These are phyloP conservation scores for Odontomachus brunneus DNA, from an alignment of 1,140 invertebrate species.

Conservation along the genomic window DNA sequence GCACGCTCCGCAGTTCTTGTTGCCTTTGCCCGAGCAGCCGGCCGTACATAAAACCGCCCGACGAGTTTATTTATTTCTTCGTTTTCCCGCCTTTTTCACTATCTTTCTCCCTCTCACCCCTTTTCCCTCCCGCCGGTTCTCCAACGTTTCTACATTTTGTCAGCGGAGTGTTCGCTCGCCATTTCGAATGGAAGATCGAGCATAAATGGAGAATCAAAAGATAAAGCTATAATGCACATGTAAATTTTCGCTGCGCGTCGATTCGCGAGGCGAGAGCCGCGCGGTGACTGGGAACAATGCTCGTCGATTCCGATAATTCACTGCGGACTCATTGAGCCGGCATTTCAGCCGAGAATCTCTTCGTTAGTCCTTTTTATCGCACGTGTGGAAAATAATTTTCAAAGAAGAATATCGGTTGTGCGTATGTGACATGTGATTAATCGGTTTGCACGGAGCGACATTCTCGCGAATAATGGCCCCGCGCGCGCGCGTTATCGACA, in stretches of 20 bases:
- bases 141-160: constrained; percentile 13
- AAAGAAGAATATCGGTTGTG: neutral
- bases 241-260: constrained; percentile 46
- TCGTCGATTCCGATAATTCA: constrained; percentile 53
- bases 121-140: neutral
- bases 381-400: constrained; percentile 16
- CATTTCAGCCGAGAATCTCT: constrained; percentile 34
- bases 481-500: neutral
- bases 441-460: constrained; percentile 9
- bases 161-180: constrained; percentile 30
- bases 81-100: neutral
- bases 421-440: neutral
- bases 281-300: constrained; percentile 33
- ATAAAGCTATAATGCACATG: constrained; percentile 55
- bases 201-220: constrained; percentile 42
- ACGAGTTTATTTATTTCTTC: constrained; percentile 45
- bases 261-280: constrained; percentile 19
- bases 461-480: neutral
- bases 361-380: constrained; percentile 37
- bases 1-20: constrained; percentile 44
- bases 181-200: constrained; percentile 25
- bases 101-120: neutral
- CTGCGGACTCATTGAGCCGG: constrained; percentile 26
- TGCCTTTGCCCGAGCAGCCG: constrained; percentile 13
- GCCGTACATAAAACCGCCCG: constrained; percentile 33